Conservation (phyloP, 2,888 invertebrate species). For the Bellardia pandia region DNA sequence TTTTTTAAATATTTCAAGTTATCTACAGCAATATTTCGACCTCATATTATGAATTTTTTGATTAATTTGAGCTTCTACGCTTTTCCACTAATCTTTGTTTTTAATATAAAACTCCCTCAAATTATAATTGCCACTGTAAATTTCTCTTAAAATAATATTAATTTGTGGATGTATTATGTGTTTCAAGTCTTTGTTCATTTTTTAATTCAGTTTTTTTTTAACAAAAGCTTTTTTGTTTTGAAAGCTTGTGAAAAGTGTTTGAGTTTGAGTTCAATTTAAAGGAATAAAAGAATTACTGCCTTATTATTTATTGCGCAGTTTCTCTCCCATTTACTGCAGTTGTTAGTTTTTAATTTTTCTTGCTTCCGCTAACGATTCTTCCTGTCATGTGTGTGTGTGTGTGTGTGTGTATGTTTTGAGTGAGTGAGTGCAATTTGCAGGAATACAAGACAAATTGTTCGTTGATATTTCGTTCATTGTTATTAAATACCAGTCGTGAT, state of each 20-base stretch:
- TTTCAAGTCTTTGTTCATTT: not conserved
- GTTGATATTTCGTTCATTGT: constrained; percentile 35
- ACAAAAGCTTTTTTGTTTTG: not conserved
- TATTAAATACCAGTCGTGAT: constrained; percentile 48
- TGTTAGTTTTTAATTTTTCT: constrained; percentile 1
- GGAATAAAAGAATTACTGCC: constrained; percentile 30
- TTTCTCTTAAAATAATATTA: not conserved
- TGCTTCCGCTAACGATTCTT: not conserved
- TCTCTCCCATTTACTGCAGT: not conserved
- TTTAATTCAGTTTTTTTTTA: not conserved
- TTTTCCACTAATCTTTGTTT: no score
- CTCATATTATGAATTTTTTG: no score
- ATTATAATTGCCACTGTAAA: no score
- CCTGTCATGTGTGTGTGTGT: not conserved
- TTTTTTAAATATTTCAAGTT: no score
- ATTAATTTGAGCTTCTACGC: no score
- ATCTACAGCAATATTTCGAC: no score
- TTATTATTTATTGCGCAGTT: constrained; percentile 12
- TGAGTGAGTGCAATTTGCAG: constrained; percentile 22
- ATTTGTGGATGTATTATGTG: not conserved
- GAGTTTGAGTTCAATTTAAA: constrained; percentile 12
- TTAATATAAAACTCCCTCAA: no score
- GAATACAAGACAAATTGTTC: constrained; percentile 38
- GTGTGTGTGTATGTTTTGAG: not conserved
- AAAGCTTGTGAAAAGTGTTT: not conserved